Conservation (phyloP, 2,113 vertebrate species). For the Jaculus jaculus region DNA sequence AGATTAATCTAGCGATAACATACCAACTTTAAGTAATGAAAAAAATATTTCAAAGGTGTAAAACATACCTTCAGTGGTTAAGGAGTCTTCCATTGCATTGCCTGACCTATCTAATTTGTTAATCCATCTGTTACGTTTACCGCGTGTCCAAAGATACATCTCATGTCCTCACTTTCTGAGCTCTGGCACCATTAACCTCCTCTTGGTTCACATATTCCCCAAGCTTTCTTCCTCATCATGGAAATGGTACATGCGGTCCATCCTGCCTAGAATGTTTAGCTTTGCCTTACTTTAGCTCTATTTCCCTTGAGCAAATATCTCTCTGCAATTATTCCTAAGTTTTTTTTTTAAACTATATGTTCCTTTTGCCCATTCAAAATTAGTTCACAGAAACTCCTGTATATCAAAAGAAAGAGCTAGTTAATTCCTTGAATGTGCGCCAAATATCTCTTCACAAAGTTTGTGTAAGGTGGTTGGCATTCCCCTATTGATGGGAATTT, state of each 20-base stretch:
- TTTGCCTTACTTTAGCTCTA: not conserved
- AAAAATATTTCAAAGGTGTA: not conserved
- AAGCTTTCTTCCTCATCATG: not conserved
- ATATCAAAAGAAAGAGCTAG: not conserved
- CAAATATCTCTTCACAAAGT: too few species aligned
- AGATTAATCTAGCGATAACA: not conserved
- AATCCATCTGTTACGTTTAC: not conserved
- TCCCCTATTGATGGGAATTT: slow-evolving; percentile 1
- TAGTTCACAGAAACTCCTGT: not conserved
- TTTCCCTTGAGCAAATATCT: not conserved
- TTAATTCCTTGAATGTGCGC: not conserved
- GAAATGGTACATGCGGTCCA: not conserved
- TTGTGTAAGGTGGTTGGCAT: too few species aligned
- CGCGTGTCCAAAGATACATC: not conserved
- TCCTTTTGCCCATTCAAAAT: not conserved
- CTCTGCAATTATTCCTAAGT: not conserved
- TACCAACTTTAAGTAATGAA: not conserved
- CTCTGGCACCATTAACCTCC: not conserved
- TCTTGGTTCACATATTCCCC: not conserved
- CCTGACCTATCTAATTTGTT: not conserved
- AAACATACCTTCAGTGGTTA: not conserved
- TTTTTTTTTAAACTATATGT: not conserved
- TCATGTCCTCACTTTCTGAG: not conserved
- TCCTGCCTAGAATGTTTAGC: not conserved
- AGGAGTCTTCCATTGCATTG: too few species aligned